Evolutionary conservation across 2,888 invertebrate species (phyloP).

Genomic region (Cabera pusaria): DNA sequence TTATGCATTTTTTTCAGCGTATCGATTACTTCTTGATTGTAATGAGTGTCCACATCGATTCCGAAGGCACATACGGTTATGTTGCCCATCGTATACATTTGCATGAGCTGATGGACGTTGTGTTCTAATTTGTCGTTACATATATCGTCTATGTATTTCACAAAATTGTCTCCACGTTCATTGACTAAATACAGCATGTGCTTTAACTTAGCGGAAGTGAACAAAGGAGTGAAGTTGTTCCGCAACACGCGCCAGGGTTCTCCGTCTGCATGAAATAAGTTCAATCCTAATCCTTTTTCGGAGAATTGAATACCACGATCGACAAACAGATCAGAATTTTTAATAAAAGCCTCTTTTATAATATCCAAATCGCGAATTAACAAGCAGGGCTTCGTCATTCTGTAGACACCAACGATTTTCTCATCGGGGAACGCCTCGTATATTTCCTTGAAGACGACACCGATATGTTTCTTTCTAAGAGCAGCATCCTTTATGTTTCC

Average conservation of each 20-base stretch:
- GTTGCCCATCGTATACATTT: constrained; percentile 44
- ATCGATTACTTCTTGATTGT: constrained; percentile 20
- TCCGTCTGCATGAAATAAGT: constrained; percentile 54
- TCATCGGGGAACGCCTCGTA: constrained; percentile 49
- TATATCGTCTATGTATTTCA: constrained; percentile 34
- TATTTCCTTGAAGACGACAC: constrained; percentile 38
- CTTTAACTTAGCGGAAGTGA: constrained; percentile 58
- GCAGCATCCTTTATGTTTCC: constrained; percentile 45
- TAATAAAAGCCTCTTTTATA: constrained; percentile 53
- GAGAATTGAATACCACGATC: constrained; percentile 52
- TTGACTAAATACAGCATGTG: constrained; percentile 54
- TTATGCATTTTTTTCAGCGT: constrained; percentile 30
- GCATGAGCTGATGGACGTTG: constrained; percentile 39
- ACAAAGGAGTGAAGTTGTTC: constrained; percentile 50
- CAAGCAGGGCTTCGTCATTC: constrained; percentile 48
- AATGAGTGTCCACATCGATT: constrained; percentile 40
- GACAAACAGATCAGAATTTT: constrained; percentile 52
- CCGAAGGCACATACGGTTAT: constrained; percentile 54
- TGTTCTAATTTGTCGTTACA: constrained; percentile 33
- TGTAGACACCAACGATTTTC: constrained; percentile 55
- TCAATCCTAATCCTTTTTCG: constrained; percentile 45
- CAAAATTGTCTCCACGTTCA: constrained; percentile 44
- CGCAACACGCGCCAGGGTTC: constrained; percentile 53
- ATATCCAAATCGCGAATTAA: constrained; percentile 54
- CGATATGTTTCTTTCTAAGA: constrained; percentile 35